Evolutionary conservation across 1,140 invertebrate genomes (phyloP), one percentile per base, ranked within the genome.

Genomic region (Helicoverpa armigera): DNA sequence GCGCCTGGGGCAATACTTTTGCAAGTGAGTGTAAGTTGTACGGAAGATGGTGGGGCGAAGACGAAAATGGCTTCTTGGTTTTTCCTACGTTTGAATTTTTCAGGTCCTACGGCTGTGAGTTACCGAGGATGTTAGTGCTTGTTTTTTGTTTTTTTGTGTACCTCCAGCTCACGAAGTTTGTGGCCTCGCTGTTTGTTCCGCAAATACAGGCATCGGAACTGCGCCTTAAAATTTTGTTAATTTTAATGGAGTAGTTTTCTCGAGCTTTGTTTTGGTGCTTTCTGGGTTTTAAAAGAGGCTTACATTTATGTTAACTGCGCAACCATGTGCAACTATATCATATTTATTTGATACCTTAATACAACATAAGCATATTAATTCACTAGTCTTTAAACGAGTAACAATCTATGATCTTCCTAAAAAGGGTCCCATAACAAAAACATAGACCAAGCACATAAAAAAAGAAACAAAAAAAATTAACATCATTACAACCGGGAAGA

Each of bases 1-100:
- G 75, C 82, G 82, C 82, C 73, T 78, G 60, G 31, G 53, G 79
- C 69, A 48, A 56, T 83, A 81, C 82, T 83, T 83, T 79, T 80
- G 78, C 78, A 80, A 73, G 67, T 43, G 67, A 60, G 67, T 81
- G 67, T 79, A 79, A 48, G 54, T 1, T 3, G 50, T 14, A 14
- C 48, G 50, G 67, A 75, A 65, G 50, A 65, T 77, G 50, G 23
- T 23, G 43, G 48, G n/a, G 12, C 3, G 16, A 54, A 77, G 75
- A 53, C 75, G 75, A 53, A 23, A 76, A 67, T 77, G 75, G 60
- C 48, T 65, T 77, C 60, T 65, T 65, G 50, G 75, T 77, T 77
- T 76, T 67, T 75, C 73, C 58, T 50, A 51, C 12, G 56, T 18
- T 63, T 77, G 75, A 77, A 77, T 65, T 77, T 77, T 77, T 77